A percentile compares a stretch with the other conserved stretches of the same genome.
Evolutionary conservation across 2,113 vertebrate species (phyloP).

Genomic region (Montifringilla adamsi): DNA sequence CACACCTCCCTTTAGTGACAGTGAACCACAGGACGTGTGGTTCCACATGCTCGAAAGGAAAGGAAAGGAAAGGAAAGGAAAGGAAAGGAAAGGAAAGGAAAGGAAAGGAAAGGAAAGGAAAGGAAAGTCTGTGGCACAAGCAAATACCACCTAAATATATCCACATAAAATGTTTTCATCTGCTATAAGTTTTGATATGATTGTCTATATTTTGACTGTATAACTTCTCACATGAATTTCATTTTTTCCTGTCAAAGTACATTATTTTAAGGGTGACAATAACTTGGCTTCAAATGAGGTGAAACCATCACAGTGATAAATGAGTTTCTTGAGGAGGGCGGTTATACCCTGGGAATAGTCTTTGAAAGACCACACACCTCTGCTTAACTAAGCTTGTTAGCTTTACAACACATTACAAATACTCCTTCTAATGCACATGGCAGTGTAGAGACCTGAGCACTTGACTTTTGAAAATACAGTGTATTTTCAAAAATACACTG

Average conservation of each 20-base stretch:
- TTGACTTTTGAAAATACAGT: slow-evolving; percentile 66
- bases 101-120: neutral
- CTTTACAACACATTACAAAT: slow-evolving; percentile 61
- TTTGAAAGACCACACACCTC: slow-evolving; percentile 79
- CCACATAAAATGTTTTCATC: slow-evolving; percentile 36
- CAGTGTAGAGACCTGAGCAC: slow-evolving; percentile 42
- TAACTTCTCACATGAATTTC: slow-evolving; percentile 76
- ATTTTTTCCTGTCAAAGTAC: slow-evolving; percentile 72
- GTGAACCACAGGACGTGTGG: slow-evolving; percentile 36
- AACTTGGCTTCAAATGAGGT: slow-evolving; percentile 82
- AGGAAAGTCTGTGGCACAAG: neutral
- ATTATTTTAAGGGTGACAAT: slow-evolving; percentile 83
- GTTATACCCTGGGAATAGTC: slow-evolving; percentile 36
- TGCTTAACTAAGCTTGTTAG: slow-evolving; percentile 63
- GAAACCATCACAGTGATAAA: slow-evolving; percentile 82
- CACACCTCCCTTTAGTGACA: slow-evolving; percentile 37
- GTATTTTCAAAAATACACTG: neutral
- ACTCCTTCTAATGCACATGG: slow-evolving; percentile 35
- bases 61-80: neutral
- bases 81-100: neutral
- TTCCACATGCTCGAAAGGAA: neutral
- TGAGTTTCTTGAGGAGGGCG: slow-evolving; percentile 74
- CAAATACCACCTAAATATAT: slow-evolving; percentile 54
- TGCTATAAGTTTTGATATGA: slow-evolving; percentile 65
- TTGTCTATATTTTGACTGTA: slow-evolving; percentile 75